phyloP scores from a whole-genome alignment of 2,888 invertebrate genomes.

The Plutella xylostella region DNA sequence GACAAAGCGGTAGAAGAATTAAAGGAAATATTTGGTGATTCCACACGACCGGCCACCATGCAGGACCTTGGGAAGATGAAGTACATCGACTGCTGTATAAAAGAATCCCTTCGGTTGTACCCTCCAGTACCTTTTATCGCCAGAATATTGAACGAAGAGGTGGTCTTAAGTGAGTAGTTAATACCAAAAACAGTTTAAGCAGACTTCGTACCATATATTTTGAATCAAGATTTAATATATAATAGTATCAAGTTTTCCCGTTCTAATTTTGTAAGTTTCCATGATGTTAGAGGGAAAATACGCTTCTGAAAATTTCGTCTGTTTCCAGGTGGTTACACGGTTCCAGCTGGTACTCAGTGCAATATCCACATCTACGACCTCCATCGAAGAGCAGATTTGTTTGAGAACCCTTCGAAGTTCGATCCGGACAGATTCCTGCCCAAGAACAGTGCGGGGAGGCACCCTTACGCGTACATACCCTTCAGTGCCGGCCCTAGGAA shows the following conservation, averaged over 20 bases:
- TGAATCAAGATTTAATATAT: too few species aligned
- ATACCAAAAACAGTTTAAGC: too few species aligned
- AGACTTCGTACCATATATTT: too few species aligned
- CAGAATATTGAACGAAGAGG: constrained; percentile 57
- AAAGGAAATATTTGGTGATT: background rate
- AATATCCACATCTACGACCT: constrained; percentile 72
- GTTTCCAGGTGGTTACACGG: constrained; percentile 47
- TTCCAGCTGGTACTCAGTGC: constrained; percentile 63
- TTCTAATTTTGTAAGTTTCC: too few species aligned
- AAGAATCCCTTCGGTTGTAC: constrained; percentile 68
- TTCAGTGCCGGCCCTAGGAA: constrained; percentile 78
- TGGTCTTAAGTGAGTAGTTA: too few species aligned
- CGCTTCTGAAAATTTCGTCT: too few species aligned
- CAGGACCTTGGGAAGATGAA: constrained; percentile 7
- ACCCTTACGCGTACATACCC: constrained; percentile 74
- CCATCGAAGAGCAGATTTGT: constrained; percentile 73
- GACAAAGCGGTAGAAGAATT: background rate
- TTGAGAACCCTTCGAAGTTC: constrained; percentile 73
- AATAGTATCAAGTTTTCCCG: too few species aligned
- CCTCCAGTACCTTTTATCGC: constrained; percentile 72
- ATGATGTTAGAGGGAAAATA: too few species aligned
- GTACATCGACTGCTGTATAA: constrained; percentile 70
- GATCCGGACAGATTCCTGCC: constrained; percentile 79
- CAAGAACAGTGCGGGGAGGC: constrained; percentile 62
- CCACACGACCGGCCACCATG: background rate